Percentiles rank a stretch among this genome's conserved stretches.
phyloP scores from a whole-genome alignment of 2,888 invertebrate species.

The Apamea epomidion region DNA sequence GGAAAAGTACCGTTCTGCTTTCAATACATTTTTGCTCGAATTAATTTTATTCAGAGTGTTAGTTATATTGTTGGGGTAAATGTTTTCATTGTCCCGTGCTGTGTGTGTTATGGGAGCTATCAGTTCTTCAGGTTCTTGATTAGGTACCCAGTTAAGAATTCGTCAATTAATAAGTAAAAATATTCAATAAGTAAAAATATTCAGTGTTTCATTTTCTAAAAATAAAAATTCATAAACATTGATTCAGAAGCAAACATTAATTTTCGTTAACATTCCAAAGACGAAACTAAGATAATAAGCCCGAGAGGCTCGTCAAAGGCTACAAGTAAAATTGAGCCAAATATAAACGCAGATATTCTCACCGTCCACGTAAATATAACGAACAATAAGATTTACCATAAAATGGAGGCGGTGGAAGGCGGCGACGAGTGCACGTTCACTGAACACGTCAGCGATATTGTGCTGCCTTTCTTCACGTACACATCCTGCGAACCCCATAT shows the following conservation, averaged over 20 bases:
- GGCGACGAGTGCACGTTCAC: conserved; percentile 96
- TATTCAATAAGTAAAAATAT: background rate
- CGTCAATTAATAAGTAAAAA: no score
- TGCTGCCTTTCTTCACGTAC: conserved; percentile 97
- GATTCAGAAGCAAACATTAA: background rate
- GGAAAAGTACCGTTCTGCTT: background rate
- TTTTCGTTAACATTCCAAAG: background rate
- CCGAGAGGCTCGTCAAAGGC: conserved; percentile 4
- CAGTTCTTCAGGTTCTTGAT: background rate
- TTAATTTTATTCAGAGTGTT: background rate
- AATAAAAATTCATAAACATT: no score
- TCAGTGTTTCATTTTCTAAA: background rate
- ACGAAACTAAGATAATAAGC: conserved; percentile 1
- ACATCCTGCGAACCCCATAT: conserved; percentile 96
- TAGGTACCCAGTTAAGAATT: background rate
- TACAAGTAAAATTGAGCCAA: conserved; percentile 24
- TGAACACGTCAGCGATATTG: conserved; percentile 96
- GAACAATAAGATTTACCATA: conserved; percentile 89
- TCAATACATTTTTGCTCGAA: background rate
- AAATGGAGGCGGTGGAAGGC: conserved; percentile 92
- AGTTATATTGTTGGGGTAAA: background rate
- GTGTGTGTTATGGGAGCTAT: background rate
- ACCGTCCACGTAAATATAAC: conserved; percentile 38
- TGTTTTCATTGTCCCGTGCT: background rate
- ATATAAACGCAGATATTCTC: conserved; percentile 41